Conservation (phyloP, 2,888 invertebrate species). For the Tiphia femorata region DNA sequence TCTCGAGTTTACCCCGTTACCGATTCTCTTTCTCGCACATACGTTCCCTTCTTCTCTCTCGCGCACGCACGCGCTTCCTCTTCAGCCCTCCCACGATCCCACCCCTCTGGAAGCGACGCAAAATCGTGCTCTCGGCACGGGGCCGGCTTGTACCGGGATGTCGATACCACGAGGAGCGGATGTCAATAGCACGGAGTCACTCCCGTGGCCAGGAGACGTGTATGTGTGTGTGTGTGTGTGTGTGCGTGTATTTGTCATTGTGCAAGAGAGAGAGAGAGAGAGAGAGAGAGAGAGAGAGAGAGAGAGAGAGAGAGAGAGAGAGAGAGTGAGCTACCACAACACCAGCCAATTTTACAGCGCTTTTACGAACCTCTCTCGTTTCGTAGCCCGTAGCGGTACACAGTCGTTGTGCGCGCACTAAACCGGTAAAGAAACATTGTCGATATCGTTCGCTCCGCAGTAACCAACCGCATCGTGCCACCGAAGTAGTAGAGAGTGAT, state of each 20-base stretch:
- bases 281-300: not conserved
- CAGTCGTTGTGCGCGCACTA: no score
- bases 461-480: no score
- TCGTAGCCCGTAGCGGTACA: conserved; percentile 2
- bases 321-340: no score
- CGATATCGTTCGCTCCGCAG: not conserved
- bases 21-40: not conserved
- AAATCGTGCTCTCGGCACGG: conserved; percentile 48
- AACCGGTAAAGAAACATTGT: not conserved
- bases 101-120: conserved; percentile 51
- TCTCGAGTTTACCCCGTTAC: not conserved
- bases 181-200: conserved; percentile 64
- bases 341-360: conserved; percentile 47
- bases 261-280: conserved; percentile 28
- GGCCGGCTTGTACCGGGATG: conserved; percentile 52
- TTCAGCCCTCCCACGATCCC: conserved; percentile 12
- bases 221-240: no score
- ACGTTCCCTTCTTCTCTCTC: not conserved
- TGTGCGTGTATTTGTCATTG: no score
- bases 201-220: conserved; percentile 50
- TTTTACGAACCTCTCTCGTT: conserved; percentile 25
- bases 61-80: not conserved
- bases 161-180: conserved; percentile 62
- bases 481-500: no score
- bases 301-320: conserved; percentile 14